Conservation (phyloP, 1,140 invertebrate genomes). For the Luehdorfia chinensis region DNA sequence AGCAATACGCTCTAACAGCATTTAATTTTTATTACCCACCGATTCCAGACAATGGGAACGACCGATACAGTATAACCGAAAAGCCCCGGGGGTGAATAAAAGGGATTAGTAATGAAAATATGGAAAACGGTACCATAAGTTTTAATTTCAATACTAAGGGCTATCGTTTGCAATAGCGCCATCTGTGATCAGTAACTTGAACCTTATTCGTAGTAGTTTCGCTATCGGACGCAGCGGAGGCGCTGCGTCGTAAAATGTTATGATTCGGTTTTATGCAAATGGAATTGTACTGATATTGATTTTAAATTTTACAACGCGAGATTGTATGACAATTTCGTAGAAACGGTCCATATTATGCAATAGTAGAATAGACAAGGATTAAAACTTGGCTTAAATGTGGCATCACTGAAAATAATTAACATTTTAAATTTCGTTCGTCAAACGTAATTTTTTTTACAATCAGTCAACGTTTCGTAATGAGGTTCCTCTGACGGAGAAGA, state of each 20-base stretch:
- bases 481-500: too few relatives aligned
- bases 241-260: conserved; percentile 47
- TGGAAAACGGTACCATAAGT: conserved; percentile 29
- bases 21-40: conserved; percentile 48
- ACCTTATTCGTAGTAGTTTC: conserved; percentile 40
- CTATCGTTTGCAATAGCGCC: conserved; percentile 41
- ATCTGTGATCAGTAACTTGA: conserved; percentile 38
- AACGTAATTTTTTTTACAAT: too few relatives aligned
- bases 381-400: too few relatives aligned
- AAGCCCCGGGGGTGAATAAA: conserved; percentile 32
- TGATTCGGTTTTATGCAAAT: conserved; percentile 28
- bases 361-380: too few relatives aligned
- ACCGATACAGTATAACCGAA: conserved; percentile 38
- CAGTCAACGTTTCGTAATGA: too few relatives aligned
- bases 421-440: too few relatives aligned
- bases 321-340: too few relatives aligned
- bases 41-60: conserved; percentile 34
- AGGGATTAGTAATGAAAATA: conserved; percentile 49
- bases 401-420: too few relatives aligned
- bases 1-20: conserved; percentile 40
- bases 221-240: conserved; percentile 29
- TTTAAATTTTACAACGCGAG: conserved; percentile 30
- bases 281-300: conserved; percentile 36
- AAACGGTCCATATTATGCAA: too few relatives aligned
- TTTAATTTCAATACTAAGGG: conserved; percentile 42